Conservation (phyloP, 2,888 invertebrate species). For the Tiphia femorata region DNA sequence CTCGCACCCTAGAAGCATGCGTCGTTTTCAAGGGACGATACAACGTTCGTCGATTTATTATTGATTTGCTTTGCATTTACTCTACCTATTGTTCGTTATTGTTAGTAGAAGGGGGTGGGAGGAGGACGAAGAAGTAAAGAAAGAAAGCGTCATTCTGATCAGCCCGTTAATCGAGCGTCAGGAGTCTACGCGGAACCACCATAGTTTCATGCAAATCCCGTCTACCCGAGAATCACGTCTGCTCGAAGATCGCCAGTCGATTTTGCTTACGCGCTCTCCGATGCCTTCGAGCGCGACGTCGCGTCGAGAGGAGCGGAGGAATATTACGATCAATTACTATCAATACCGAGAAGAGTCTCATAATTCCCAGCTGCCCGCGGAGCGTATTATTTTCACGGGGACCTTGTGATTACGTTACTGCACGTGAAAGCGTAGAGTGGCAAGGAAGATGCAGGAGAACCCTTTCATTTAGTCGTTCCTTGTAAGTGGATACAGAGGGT, state of each 20-base stretch:
- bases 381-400: slow-evolving; percentile 55
- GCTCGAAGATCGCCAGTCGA: neutral
- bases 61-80: too few relatives aligned
- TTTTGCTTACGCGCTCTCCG: neutral
- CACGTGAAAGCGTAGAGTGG: slow-evolving; percentile 3
- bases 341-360: slow-evolving; percentile 53
- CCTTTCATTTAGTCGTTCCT: slow-evolving; percentile 55
- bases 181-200: neutral
- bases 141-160: too few relatives aligned
- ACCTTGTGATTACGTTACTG: slow-evolving; percentile 41
- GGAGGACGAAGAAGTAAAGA: too few relatives aligned
- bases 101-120: too few relatives aligned
- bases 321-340: slow-evolving; percentile 49
- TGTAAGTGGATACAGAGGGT: slow-evolving; percentile 42
- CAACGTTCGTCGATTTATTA: too few relatives aligned
- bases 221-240: too few relatives aligned
- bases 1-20: too few relatives aligned
- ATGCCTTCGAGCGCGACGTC: slow-evolving; percentile 9
- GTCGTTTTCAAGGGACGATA: too few relatives aligned
- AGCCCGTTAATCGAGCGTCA: neutral
- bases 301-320: too few relatives aligned
- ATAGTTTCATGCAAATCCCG: neutral
- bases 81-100: too few relatives aligned
- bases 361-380: slow-evolving; percentile 50
- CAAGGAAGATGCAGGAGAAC: slow-evolving; percentile 24